Base-by-base conservation (phyloP, 2,888 invertebrate genomes). In the Drymonia ruficornis region DNA sequence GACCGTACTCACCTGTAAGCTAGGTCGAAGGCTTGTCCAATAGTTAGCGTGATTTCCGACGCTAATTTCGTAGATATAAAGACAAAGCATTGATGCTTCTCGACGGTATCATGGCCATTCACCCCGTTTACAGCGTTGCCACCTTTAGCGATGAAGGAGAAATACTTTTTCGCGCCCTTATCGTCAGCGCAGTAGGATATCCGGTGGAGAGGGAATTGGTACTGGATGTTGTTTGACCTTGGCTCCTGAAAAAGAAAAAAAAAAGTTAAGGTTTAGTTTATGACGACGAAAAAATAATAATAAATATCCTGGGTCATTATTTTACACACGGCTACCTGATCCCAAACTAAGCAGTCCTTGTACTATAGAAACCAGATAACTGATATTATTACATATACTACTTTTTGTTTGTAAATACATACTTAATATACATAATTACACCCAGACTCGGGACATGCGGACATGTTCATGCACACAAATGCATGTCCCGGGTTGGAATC, bases 121-220 rank as follows among this genome's bases (percentile, higher is more conserved):
- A 82, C 75, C 0, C 78, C 80, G 70, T 86, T 84, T 49, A 80
- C 81, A 6, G 85, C 83, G 80, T 82, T 87, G 81, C 85, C 87
- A 64, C 87, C 86, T 81, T 98, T 98, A 40, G 98, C 98, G 65
- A 98, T 98, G 86, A 98, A 98, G 9, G 98, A 98, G 91, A 99
- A 99, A 92, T 99, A 98, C 74, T 98, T 97, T 87, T 99, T 99
- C 72, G 99, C 99, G 50, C 98, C 98, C 84, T 99, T 99, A 89
- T 99, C 99, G 84, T 99, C 99, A 1, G 99, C 99, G 93, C 99
- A 99, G 91, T 99, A 99, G 0, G 99, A 99, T 90, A 99, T 99
- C 91, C 98, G 95, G 86, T 99, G 99, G 46, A 99, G 93, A 0
- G 99, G 99, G 86, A 99, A 99, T 87, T 98, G 98, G 88, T 98